Conservation (phyloP, 2,888 invertebrate species). For the Cephus runcator region DNA sequence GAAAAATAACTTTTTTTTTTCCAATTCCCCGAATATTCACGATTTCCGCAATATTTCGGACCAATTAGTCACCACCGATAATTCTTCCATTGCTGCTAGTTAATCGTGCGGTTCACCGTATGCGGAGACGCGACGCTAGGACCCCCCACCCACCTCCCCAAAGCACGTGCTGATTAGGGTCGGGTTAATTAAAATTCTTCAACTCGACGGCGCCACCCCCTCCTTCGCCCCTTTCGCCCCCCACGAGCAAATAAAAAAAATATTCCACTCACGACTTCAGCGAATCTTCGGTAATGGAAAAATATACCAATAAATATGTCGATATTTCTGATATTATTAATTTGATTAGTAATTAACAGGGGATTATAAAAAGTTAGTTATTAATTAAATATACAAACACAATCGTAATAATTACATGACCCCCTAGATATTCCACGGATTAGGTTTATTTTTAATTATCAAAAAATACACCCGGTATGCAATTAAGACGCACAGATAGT, state of each 20-base stretch:
- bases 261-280: neutral
- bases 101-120: constrained; percentile 37
- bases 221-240: neutral
- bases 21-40: neutral
- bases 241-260: neutral
- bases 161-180: neutral
- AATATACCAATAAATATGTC: no score
- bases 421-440: no score
- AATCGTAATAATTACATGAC: no score
- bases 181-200: neutral
- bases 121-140: constrained; percentile 28
- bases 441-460: no score
- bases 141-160: neutral
- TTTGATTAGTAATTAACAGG: no score
- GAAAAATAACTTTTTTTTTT: neutral
- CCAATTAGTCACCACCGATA: neutral
- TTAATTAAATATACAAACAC: no score
- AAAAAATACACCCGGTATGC: neutral
- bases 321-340: no score
- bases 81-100: constrained; percentile 33
- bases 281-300: no score
- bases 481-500: neutral
- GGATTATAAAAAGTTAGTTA: no score
- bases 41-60: neutral
- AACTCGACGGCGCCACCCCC: neutral